A percentile compares a stretch with the other conserved stretches of the same genome.
Evolutionary conservation across 1,140 invertebrate species (phyloP).

Genomic region (Maconellicoccus hirsutus): DNA sequence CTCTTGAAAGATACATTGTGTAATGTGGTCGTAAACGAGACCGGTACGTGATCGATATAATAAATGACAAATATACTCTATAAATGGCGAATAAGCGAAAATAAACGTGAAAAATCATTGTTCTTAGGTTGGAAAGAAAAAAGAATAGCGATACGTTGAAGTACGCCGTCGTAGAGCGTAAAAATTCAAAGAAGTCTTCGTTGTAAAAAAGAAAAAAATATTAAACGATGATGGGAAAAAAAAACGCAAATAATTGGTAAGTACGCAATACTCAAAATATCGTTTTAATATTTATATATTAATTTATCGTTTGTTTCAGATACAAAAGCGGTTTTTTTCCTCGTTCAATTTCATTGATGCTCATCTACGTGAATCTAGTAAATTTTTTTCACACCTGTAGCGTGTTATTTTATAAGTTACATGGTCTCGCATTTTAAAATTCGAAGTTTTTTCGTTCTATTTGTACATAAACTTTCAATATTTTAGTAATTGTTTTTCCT

Average conservation of each 20-base stretch:
- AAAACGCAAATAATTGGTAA: neutral
- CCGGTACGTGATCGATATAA: neutral
- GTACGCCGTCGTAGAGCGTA: neutral
- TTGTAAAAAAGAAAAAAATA: neutral
- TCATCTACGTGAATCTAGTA: neutral
- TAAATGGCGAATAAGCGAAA: neutral
- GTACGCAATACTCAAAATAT: too few species aligned
- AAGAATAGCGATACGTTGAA: neutral
- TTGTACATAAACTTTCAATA: conserved; percentile 3
- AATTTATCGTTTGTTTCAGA: too few species aligned
- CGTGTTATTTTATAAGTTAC: neutral
- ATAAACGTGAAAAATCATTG: neutral
- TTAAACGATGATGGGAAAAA: neutral
- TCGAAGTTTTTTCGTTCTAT: neutral
- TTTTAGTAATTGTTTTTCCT: neutral
- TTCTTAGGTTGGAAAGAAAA: neutral
- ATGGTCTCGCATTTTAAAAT: neutral
- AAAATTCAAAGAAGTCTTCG: neutral
- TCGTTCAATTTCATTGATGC: too few species aligned
- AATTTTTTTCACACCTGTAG: neutral
- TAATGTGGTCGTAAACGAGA: neutral
- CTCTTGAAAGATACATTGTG: too few species aligned
- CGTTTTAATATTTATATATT: too few species aligned
- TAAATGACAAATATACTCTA: neutral
- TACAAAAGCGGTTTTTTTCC: too few species aligned